These are phyloP conservation scores for Nycticebus coucang DNA, from an alignment of 2,113 vertebrate genomes.

Conservation along the genomic window DNA sequence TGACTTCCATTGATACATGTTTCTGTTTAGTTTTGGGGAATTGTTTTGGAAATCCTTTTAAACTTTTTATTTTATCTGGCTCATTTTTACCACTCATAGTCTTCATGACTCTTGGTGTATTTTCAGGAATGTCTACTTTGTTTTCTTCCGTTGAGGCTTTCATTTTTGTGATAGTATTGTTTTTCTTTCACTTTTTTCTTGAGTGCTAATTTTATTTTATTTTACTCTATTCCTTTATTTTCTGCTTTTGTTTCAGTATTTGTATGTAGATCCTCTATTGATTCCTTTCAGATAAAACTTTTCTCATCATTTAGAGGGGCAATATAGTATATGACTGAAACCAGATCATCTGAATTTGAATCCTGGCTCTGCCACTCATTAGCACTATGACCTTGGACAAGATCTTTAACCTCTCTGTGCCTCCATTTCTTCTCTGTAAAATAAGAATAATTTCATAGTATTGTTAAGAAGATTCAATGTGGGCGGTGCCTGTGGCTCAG, in stretches of 20 bases:
- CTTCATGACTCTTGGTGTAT: background rate
- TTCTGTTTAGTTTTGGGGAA: background rate
- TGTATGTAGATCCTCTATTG: background rate
- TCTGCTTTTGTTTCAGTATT: background rate
- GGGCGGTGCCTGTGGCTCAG: no score
- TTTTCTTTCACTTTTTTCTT: background rate
- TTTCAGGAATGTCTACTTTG: background rate
- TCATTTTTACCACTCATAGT: background rate
- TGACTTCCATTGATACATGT: background rate
- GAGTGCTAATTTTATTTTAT: slow-evolving; percentile 7
- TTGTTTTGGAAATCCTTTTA: background rate
- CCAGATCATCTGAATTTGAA: slow-evolving; percentile 26
- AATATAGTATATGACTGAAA: background rate
- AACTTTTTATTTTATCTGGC: background rate
- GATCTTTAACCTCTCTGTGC: background rate
- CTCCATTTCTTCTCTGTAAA: slow-evolving; percentile 6
- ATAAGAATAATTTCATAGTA: background rate
- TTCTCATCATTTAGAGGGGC: background rate
- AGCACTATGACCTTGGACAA: background rate
- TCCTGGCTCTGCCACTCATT: background rate
- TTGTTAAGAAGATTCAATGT: background rate
- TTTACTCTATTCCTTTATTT: background rate
- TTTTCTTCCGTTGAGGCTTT: background rate
- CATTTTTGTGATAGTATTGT: background rate
- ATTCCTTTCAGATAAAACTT: background rate